These are phyloP conservation scores for Cossypha heuglini DNA, from an alignment of 2,797 vertebrate genomes.

Conservation along the genomic window DNA sequence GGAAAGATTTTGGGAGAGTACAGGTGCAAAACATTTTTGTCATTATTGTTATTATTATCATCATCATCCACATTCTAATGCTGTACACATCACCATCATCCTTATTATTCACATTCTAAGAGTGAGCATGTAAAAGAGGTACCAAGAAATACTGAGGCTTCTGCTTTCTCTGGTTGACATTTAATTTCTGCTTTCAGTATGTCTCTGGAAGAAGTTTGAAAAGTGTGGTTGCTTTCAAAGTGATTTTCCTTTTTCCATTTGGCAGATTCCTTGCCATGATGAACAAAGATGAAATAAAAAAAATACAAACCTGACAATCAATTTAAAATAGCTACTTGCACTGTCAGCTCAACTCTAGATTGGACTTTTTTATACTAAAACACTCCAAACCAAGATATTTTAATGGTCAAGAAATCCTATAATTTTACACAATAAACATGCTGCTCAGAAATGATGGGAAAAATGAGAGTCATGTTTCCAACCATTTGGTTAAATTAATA, in stretches of 20 bases:
- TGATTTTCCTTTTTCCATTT: neutral
- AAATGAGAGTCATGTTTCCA: neutral
- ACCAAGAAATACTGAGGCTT: neutral
- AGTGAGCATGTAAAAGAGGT: neutral
- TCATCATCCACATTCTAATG: neutral
- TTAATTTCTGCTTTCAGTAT: neutral
- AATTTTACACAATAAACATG: neutral
- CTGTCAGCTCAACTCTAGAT: neutral
- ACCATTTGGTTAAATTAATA: neutral
- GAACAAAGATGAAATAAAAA: neutral
- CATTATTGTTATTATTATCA: no score
- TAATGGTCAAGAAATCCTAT: neutral
- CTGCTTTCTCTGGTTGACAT: neutral
- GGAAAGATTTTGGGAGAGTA: neutral
- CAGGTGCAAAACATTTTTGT: neutral
- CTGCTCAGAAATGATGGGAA: neutral
- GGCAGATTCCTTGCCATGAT: neutral
- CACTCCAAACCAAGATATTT: neutral
- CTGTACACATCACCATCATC: neutral
- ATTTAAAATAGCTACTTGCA: neutral
- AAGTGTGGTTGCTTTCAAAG: neutral
- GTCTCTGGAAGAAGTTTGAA: neutral
- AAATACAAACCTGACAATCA: neutral
- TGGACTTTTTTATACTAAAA: neutral
- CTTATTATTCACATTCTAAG: neutral